Evolutionary conservation across 1,140 invertebrate genomes (phyloP).

Genomic region (Drusus annulatus): DNA sequence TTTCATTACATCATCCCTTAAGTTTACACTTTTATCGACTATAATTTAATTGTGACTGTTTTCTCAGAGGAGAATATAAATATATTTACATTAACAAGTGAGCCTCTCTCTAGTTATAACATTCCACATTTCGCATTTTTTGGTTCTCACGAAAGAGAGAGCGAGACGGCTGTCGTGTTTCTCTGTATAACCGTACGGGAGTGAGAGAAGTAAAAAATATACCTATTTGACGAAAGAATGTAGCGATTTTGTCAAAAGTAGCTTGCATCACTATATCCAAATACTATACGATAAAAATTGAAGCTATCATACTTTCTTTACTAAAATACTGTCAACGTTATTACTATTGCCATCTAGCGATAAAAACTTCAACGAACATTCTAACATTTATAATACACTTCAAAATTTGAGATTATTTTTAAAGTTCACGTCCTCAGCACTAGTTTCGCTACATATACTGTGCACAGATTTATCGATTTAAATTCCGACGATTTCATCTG

Average conservation of each 20-base stretch:
- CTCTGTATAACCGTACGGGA: neutral
- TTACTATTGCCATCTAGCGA: too few relatives aligned
- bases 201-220: conserved; percentile 40
- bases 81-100: conserved; percentile 27
- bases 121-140: conserved; percentile 45
- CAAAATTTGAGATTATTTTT: too few relatives aligned
- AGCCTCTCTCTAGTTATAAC: conserved; percentile 22
- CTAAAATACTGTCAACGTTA: too few relatives aligned
- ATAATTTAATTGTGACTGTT: conserved; percentile 22
- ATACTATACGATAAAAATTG: too few relatives aligned
- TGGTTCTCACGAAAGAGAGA: conserved; percentile 34
- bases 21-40: neutral
- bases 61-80: conserved; percentile 8
- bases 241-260: conserved; percentile 48
- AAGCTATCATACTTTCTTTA: too few relatives aligned
- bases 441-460: too few relatives aligned
- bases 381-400: too few relatives aligned
- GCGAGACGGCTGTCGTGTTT: conserved; percentile 1
- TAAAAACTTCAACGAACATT: too few relatives aligned
- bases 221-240: conserved; percentile 39
- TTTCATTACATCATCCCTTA: neutral
- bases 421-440: too few relatives aligned
- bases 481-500: too few relatives aligned
- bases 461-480: too few relatives aligned
- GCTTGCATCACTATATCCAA: conserved; percentile 1